phyloP scores from a whole-genome alignment of 53 echinoderm and acorn worm genomes.

The Glandiceps talaboti region DNA sequence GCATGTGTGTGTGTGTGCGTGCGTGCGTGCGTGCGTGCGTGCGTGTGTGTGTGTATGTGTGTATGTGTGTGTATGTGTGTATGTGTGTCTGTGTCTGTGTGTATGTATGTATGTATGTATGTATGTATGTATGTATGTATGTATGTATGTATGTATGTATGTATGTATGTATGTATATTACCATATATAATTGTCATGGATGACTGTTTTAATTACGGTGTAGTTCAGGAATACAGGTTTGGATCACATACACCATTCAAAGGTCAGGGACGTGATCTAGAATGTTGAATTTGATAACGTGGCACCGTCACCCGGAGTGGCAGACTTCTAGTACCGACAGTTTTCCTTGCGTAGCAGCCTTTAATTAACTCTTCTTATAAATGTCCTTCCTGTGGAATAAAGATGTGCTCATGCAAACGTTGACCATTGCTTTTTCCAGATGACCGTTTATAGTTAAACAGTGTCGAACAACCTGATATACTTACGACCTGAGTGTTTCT shows the following conservation, averaged over 20 bases:
- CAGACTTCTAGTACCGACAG: no score
- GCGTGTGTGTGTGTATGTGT: neutral
- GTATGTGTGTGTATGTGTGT: neutral
- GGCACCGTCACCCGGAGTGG: no score
- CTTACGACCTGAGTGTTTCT: neutral
- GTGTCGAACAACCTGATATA: neutral
- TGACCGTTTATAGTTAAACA: neutral
- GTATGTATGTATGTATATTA: neutral
- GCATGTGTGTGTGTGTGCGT: neutral
- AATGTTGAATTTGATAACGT: no score
- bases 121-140: neutral
- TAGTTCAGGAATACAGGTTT: no score
- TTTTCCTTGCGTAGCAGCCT: no score
- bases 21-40: neutral
- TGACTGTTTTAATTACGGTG: no score
- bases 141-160: neutral
- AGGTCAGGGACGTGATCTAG: no score
- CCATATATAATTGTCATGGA: neutral
- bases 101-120: neutral
- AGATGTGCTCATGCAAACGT: no score
- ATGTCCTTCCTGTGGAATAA: no score
- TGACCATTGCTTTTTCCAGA: no score
- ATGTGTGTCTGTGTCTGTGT: neutral
- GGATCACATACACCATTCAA: no score
- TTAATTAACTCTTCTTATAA: no score